Evolutionary conservation across 2,797 vertebrate genomes (phyloP).

Genomic region (Muscicapa comitata): DNA sequence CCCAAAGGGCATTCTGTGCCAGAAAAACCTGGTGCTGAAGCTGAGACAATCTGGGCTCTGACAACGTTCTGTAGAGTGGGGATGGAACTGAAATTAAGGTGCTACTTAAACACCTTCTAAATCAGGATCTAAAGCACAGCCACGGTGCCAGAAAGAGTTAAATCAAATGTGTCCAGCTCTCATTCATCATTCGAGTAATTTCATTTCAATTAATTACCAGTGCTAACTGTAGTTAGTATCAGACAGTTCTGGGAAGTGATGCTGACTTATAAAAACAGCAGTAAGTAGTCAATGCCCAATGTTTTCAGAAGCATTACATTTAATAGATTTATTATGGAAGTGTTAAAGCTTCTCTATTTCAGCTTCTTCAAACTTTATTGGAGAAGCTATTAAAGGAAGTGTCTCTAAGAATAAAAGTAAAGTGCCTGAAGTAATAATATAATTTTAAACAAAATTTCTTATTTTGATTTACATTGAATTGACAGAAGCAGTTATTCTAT

Average conservation of each 20-base stretch:
- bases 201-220: neutral
- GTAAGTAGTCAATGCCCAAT: neutral
- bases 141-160: neutral
- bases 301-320: neutral
- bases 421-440: neutral
- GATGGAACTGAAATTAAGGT: neutral
- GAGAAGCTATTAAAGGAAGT: neutral
- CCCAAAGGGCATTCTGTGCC: neutral
- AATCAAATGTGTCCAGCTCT: neutral
- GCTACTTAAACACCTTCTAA: neutral
- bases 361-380: neutral
- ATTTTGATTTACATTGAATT: neutral
- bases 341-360: neutral
- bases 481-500: neutral
- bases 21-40: neutral
- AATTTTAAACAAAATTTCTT: constrained; percentile 6
- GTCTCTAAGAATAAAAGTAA: neutral
- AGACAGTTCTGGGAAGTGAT: constrained; percentile 19
- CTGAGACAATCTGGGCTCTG: neutral
- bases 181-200: neutral
- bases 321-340: neutral
- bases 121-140: neutral
- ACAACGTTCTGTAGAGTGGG: neutral
- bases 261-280: constrained; percentile 11
- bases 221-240: neutral